phyloP scores from a whole-genome alignment of 2,888 invertebrate species.

The Tuberolachnus salignus region DNA sequence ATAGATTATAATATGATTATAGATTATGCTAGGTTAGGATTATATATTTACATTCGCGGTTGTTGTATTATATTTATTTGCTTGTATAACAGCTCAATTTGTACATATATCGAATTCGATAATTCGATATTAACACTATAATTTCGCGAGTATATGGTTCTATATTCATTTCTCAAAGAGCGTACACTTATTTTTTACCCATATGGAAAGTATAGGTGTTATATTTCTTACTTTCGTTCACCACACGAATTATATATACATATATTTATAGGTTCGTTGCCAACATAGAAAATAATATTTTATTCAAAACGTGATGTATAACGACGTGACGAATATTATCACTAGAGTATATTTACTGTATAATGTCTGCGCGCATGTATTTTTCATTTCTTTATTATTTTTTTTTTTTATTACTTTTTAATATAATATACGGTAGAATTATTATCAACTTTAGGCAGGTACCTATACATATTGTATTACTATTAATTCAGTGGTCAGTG shows the following conservation, averaged over 20 bases:
- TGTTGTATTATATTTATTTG: no score
- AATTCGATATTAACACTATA: no score
- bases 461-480: no score
- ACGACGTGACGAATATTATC: constrained; percentile 37
- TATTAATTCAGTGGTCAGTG: no score
- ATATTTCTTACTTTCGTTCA: constrained; percentile 13
- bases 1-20: no score
- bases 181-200: constrained; percentile 26
- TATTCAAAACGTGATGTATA: constrained; percentile 38
- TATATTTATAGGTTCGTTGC: not conserved
- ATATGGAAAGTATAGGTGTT: constrained; percentile 29
- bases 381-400: constrained; percentile 3
- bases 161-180: no score
- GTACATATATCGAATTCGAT: no score
- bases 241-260: not conserved
- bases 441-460: constrained; percentile 10
- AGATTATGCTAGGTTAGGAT: no score
- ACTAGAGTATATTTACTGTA: not conserved
- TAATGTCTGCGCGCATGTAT: not conserved
- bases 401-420: not conserved
- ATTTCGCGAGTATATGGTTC: no score
- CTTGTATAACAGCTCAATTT: no score
- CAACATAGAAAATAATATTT: constrained; percentile 8
- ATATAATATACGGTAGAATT: constrained; percentile 21
- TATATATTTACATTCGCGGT: no score